Evolutionary conservation across 2,888 invertebrate genomes (phyloP), one percentile per base, ranked within the genome.

Genomic region (Pristionchus arcanus): DNA sequence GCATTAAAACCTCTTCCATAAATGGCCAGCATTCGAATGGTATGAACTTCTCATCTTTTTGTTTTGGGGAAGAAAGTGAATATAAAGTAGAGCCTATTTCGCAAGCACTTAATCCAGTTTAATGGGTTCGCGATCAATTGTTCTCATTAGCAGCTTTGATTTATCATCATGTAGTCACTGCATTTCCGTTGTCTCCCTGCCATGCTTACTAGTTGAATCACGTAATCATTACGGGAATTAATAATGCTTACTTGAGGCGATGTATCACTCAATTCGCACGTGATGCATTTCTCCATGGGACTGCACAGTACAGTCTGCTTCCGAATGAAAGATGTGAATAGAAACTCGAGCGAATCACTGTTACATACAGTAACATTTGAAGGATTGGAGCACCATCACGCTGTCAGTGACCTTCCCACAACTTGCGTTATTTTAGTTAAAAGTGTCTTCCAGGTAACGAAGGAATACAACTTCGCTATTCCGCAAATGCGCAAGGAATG

Each of bases 321-420:
- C 90, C 91, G 93, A 55, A 49, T 93, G 21, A 90, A 91, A 16
- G 93, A 92, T 74, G n/a, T 42, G 4, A 21, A 28, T 21, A n/a
- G 25, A 9, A 87, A 89, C 19, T 63, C 89, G 13, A 71, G 91
- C 87, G 90, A 91, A 87, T 91, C 92, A 19, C 92, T 91, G 74
- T 90, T 94, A n/a, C 94, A 94, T 90, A 94, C 94, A 28, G 90
- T 94, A 21, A 91, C 93, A 31, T 89, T 94, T 49, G 92, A 92
- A 25, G 92, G 92, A n/a, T 71, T 95, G 77, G 94, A 95, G 83
- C 94, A 94, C 89, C 94, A 94, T 87, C 93, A 94, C 91, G 92
- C 94, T 53, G 94, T 93, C 55, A 90, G 91, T 87, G 3, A 53
- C 25, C 19, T 34, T 84, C 68, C n/a, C 7, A 31, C 34, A n/a